Base-by-base conservation (phyloP, 2,797 vertebrate species). In the Hafferia zeledoni region DNA sequence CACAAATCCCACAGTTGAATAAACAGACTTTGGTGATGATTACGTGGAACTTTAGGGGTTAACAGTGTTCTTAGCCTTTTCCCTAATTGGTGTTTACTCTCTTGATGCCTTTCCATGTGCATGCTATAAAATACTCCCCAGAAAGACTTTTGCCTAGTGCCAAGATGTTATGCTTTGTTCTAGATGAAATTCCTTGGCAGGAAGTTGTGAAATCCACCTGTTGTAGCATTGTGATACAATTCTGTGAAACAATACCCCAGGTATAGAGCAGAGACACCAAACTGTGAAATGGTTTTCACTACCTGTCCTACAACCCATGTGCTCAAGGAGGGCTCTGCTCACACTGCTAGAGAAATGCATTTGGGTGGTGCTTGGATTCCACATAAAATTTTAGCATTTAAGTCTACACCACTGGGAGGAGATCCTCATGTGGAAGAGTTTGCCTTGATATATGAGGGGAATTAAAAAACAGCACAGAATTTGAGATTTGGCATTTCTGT, bases 61-160 rank as follows among this genome's bases (percentile, higher is more conserved):
- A 96, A 96, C 91, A 46, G 71, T 53, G 64, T 91, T 89, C 89
- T 94, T 96, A 94, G 89, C 94, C 94, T 95, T 91, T 94, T 71
- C 68, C 56, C 50, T 94, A 95, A 92, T 75, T 91, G 35, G 6
- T 96, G 84, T 94, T 94, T 92, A 83, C 91, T 95, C 57, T 94
- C 57, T 60, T 68, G 56, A 85, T 74, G 87, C 64, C 44, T 92
- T 84, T 93, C 20, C 35, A 23, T 27, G 49, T 85, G 49, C 39
- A 17, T 41, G 44, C 60, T 74, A n/a, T 64, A 41, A 89, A 92
- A 92, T 83, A 77, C 53, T 75, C 49, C 64, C 24, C 69, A 57
- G 68, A 60, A 95, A 67, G 52, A 18, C 44, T 84, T 94, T 53
- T 71, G 24, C 41, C 27, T 64, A 22, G 60, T 85, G 60, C 33